Base-by-base conservation (phyloP, 2,888 invertebrate species). In the Auanema freiburgensis region DNA sequence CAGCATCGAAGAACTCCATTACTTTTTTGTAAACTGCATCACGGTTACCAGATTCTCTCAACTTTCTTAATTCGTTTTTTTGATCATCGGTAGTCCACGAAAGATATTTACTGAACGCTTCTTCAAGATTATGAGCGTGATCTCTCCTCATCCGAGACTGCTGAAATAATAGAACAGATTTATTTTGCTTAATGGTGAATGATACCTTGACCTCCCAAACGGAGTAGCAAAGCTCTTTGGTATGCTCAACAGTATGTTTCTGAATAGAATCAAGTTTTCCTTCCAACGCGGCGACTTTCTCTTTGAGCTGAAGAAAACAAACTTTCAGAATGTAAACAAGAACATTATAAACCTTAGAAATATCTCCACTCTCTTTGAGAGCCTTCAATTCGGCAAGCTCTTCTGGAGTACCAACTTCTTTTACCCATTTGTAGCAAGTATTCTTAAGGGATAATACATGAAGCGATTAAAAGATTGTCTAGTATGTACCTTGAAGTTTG, bases 181-280 rank as follows among this genome's bases (percentile, higher is more conserved):
- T 10, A n/a, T 14, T 5, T 5, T 14, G 16, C 16, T 14, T 2
- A 51, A 53, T 12, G 1, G 12, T 11, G 33, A 2, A 25, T 33
- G 5, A n/a, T 11, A 57, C 57, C 12, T 18, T 33, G 6, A 71
- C 65, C 12, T 63, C 65, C 74, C 74, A 74, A 2, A 69, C 51
- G 11, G 49, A 51, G 18, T 67, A 61, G 58, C 74, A 74, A 1
- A 71, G 46, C 25, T 67, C 70, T 44, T 69, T 51, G 16, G 67
- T 66, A 50, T 72, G 74, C 41, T 74, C 72, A 33, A 74, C 70
- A 11, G 67, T 72, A 59, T 74, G 70, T 61, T 71, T 68, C 57
- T 67, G 65, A 33, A 69, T 65, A 41, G 72, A 71, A 10, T 64
- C 65, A 8, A 71, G 54, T n/a, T 67, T 33, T 5, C 43, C 59